A percentile compares a stretch with the other conserved stretches of the same genome.
These are phyloP conservation scores for Halichoerus grypus DNA, from an alignment of 2,113 vertebrate genomes.

Conservation along the genomic window DNA sequence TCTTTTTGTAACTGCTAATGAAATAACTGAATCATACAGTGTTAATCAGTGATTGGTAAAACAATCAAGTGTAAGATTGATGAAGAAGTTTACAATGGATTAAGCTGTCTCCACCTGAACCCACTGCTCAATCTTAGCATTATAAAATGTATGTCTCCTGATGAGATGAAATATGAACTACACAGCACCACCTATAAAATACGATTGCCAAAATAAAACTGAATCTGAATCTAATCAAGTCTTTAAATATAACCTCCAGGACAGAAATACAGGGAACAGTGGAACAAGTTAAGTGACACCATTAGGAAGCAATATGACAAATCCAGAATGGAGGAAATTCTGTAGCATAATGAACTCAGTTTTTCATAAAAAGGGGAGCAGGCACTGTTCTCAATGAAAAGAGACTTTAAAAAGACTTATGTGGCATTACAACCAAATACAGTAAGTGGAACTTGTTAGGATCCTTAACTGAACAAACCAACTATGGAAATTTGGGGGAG, in stretches of 20 bases:
- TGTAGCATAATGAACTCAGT: neutral
- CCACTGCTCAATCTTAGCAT: neutral
- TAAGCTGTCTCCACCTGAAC: neutral
- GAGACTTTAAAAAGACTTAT: neutral
- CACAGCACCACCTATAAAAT: neutral
- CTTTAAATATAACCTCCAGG: slow-evolving; percentile 3
- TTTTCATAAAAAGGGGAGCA: neutral
- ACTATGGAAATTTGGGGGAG: neutral
- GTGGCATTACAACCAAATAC: slow-evolving; percentile 1
- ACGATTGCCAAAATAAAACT: neutral
- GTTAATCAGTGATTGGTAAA: neutral
- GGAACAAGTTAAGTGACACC: neutral
- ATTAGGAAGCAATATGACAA: neutral
- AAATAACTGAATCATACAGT: neutral
- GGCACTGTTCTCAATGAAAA: neutral
- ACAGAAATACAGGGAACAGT: neutral
- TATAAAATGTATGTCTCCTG: neutral
- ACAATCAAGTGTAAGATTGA: neutral
- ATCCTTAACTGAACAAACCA: neutral
- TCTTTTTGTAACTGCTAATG: neutral
- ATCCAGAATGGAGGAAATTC: neutral
- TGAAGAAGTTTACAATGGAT: neutral
- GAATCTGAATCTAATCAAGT: slow-evolving; percentile 13
- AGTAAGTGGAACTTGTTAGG: neutral
- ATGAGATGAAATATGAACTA: neutral